Evolutionary conservation across 1,140 invertebrate genomes (phyloP), one percentile per base, ranked within the genome.

Genomic region (Eumeta japonica): DNA sequence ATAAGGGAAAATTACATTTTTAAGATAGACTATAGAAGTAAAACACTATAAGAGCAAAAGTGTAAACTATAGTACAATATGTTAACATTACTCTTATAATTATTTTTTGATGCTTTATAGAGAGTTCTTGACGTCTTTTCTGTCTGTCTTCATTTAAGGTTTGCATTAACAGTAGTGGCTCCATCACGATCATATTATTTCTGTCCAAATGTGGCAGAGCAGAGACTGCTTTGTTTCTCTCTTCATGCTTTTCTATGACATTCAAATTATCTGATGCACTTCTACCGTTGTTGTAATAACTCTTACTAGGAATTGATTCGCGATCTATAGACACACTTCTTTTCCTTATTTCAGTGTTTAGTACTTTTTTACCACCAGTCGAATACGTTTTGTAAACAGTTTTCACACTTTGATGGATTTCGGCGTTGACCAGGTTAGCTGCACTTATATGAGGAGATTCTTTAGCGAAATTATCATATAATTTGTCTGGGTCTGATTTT

Each of bases 391-490:
- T 48, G 30, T 51, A 35, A 12, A 37, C 38, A 14, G 32, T 41
- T 36, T 50, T 50, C 10, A 35, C 35, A 31, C 41, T 44, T 18
- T 41, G 28, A 16, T 48, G 29, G 1, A 42, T 29, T 39, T 51
- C 47, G 17, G 29, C 17, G 10, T 28, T 33, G 9, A 28, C 35
- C 28, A 50, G 37, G 32, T 50, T 50, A n/a, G 47, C 39, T 16
- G 28, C 29, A 10, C 43, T 43, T 3, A 46, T 34, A 7, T 19
- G 37, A 9, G 29, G 39, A 9, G 39, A 37, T 10, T 44, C 35
- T 28, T 50, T 50, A 14, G 39, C 42, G 10, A 50, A 29, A 17
- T 49, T 50, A 37, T 50, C 47, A 33, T 45, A 49, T 11, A 49
- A 45, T 35, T 45, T 43, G 3, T 36, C 45, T 3, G 35, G 35